Percentiles rank a stretch among this genome's conserved stretches.
These are phyloP conservation scores for Oscheius onirici DNA, from an alignment of 2,888 invertebrate species.

Conservation along the genomic window DNA sequence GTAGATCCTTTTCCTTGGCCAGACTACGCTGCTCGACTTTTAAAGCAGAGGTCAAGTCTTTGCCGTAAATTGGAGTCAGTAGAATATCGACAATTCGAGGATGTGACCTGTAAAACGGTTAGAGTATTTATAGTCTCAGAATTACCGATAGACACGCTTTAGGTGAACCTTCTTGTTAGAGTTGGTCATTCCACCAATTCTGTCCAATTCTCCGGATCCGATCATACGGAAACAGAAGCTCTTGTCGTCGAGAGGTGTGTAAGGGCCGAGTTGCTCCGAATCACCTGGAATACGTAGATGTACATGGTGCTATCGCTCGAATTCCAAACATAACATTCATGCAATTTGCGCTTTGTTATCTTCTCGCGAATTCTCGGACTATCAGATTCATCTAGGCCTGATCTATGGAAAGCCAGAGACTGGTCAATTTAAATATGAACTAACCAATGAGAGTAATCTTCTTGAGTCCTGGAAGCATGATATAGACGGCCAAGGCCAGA, in stretches of 20 bases:
- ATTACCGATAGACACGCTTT: conserved; percentile 6
- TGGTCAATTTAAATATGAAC: background rate
- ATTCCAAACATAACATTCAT: too few species aligned
- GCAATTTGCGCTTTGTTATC: too few species aligned
- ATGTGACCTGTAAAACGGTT: conserved; percentile 24
- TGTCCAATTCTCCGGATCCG: conserved; percentile 2
- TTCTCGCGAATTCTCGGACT: too few species aligned
- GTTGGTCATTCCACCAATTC: background rate
- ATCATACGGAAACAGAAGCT: conserved; percentile 9
- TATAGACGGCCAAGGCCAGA: conserved; percentile 20
- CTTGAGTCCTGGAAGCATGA: conserved; percentile 8
- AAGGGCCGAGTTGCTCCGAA: conserved; percentile 19
- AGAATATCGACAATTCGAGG: conserved; percentile 8
- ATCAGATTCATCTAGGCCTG: too few species aligned
- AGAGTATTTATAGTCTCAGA: background rate
- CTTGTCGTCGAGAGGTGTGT: conserved; percentile 13
- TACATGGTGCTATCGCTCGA: too few species aligned
- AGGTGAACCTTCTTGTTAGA: background rate
- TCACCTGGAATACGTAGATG: background rate
- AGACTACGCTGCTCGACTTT: background rate
- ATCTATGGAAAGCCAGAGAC: too few species aligned
- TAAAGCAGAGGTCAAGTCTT: background rate
- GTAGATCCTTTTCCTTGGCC: background rate
- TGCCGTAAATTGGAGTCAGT: conserved; percentile 13
- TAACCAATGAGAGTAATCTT: conserved; percentile 22